Evolutionary conservation across 2,888 invertebrate species (phyloP), one percentile per base, ranked within the genome.

Genomic region (Acleris literana): DNA sequence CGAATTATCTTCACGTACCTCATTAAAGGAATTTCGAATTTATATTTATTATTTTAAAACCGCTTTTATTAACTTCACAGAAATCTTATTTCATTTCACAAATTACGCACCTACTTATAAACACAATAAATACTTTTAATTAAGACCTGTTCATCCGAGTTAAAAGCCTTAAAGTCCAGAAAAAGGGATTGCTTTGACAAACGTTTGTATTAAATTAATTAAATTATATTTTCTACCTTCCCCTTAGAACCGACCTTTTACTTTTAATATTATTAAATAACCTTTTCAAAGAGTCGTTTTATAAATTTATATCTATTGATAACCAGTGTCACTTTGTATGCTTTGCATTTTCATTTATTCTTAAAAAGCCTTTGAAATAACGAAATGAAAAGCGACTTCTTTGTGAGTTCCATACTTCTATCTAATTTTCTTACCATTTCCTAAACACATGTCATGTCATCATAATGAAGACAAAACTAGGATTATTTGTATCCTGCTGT

Each of bases 141-240:
- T 65, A 61, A 49, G 25, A 51, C 29, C n/a, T 43, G 44, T 55
- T 29, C 29, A 51, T 44, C 33, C n/a, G 49, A 55, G 49, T 44
- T 51, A 51, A 56, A 60, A 43, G 55, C 65, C 56, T 51, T 22
- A 60, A 49, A 33, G 16, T 17, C 55, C 51, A 56, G 3, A 56
- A 60, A 64, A 65, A 51, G 55, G 55, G 57, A 52, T 13, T 11
- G 44, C 55, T 61, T 65, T 61, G 65, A 61, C 65, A 65, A 44
- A 56, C 51, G 60, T 55, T 65, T 60, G 43, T 56, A 60, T 60
- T 55, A 46, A 46, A 46, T 57, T 57, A 56, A 65, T 65, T 60
- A 48, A 55, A 60, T 65, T 60, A 55, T 20, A 33, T 17, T 43
- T 22, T 17, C 6, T 52, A 55, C 60, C 54, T 61, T 60, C 55